phyloP scores from a whole-genome alignment of 2,797 vertebrate genomes.

The Jordanella pulchra region DNA sequence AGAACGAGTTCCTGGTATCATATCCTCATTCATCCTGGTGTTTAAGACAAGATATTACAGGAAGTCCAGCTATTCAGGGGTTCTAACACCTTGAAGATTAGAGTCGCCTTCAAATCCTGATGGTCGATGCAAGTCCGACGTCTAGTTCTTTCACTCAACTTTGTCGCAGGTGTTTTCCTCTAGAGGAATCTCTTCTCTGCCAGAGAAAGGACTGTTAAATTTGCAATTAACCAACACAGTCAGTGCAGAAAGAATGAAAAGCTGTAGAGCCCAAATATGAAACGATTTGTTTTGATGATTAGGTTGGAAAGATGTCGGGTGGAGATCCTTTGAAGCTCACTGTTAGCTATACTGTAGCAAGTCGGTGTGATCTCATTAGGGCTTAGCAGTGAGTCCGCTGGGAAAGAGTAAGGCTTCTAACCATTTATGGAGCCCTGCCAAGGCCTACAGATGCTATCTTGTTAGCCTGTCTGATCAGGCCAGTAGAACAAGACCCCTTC shows the following conservation, averaged over 20 bases:
- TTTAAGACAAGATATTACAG: conserved; percentile 48
- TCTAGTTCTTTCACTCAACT: conserved; percentile 69
- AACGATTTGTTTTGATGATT: conserved; percentile 50
- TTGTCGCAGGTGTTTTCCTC: conserved; percentile 43
- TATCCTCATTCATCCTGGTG: conserved; percentile 37
- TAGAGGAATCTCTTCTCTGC: conserved; percentile 34
- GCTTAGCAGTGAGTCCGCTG: conserved; percentile 44
- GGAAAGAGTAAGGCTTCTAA: conserved; percentile 62
- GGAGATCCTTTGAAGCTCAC: conserved; percentile 37
- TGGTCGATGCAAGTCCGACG: conserved; percentile 65
- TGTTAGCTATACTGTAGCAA: conserved; percentile 25
- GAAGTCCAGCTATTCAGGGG: conserved; percentile 57
- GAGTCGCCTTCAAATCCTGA: conserved; percentile 79
- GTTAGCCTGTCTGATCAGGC: conserved; percentile 43
- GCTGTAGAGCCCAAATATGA: conserved; percentile 42
- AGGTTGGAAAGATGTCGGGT: conserved; percentile 36
- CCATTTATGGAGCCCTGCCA: conserved; percentile 48
- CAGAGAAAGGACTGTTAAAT: conserved; percentile 56
- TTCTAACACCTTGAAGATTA: conserved; percentile 75
- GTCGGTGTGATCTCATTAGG: conserved; percentile 69
- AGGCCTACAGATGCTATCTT: conserved; percentile 24
- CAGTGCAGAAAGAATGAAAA: conserved; percentile 34
- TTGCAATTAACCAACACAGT: conserved; percentile 33
- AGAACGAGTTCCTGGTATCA: not conserved
- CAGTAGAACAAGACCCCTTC: conserved; percentile 21